Percentiles rank a stretch among this genome's conserved stretches.
These are phyloP conservation scores for Leptopilina syphax DNA, from an alignment of 2,888 invertebrate genomes.

Conservation along the genomic window DNA sequence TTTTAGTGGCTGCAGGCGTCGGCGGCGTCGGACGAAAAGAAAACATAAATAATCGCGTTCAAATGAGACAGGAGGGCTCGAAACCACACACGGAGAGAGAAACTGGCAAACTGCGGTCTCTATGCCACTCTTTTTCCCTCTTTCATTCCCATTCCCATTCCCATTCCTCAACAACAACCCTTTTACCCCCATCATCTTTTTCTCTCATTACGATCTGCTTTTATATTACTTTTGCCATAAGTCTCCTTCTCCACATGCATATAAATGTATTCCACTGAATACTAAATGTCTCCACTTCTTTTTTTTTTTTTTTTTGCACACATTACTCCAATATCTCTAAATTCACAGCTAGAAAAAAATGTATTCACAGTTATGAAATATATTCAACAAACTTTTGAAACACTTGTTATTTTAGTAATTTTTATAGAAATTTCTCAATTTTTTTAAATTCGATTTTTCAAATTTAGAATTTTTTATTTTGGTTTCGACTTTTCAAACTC, in stretches of 20 bases:
- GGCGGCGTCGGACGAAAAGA: constrained; percentile 68
- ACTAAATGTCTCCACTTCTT: neutral
- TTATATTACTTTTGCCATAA: constrained; percentile 22
- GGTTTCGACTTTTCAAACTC: too few species aligned
- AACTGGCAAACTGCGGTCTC: constrained; percentile 51
- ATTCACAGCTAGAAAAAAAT: too few species aligned
- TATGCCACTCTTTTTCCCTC: constrained; percentile 52
- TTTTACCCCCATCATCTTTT: constrained; percentile 35
- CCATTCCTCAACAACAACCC: constrained; percentile 44
- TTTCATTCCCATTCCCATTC: constrained; percentile 46
- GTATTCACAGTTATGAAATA: too few species aligned
- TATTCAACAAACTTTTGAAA: too few species aligned
- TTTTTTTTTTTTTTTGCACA: neutral
- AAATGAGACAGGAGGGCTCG: constrained; percentile 72
- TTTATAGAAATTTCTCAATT: too few species aligned
- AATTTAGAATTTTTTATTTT: too few species aligned
- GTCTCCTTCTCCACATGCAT: neutral
- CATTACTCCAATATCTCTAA: too few species aligned
- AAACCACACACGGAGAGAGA: constrained; percentile 54
- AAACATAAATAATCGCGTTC: constrained; percentile 76
- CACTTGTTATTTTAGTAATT: too few species aligned
- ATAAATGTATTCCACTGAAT: constrained; percentile 23
- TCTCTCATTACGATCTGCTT: constrained; percentile 39
- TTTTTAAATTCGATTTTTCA: too few species aligned
- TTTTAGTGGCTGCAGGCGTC: constrained; percentile 56